Percentiles rank a stretch among this genome's conserved stretches.
phyloP scores from a whole-genome alignment of 2,888 invertebrate species.

The Scaptodrosophila latifasciaeformis region DNA sequence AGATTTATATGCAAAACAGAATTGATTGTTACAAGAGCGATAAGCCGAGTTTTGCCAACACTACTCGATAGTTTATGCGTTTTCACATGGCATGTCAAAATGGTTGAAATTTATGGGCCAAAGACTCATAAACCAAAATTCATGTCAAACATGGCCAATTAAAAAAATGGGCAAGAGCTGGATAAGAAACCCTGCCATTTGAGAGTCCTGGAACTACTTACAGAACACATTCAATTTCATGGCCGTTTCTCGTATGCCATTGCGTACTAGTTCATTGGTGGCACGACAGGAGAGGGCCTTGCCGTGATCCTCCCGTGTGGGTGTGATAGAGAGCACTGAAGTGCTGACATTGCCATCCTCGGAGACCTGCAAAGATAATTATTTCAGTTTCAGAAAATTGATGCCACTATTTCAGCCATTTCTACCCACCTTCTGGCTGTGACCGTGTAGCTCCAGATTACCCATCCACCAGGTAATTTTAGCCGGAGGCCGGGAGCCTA shows the following conservation, averaged over 20 bases:
- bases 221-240: constrained; percentile 91
- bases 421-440: constrained; percentile 71
- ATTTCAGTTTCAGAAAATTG: background rate
- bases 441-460: constrained; percentile 79
- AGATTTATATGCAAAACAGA: constrained; percentile 63
- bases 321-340: constrained; percentile 85
- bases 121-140: background rate
- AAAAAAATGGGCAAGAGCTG: background rate
- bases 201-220: too few species aligned
- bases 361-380: constrained; percentile 78
- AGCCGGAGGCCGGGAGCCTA: constrained; percentile 90
- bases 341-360: constrained; percentile 88
- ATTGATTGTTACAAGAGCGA: constrained; percentile 59
- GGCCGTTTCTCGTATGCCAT: constrained; percentile 84
- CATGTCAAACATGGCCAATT: constrained; percentile 3
- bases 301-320: constrained; percentile 86
- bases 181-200: too few species aligned
- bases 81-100: too few species aligned
- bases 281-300: constrained; percentile 87
- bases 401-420: background rate
- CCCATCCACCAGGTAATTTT: constrained; percentile 91
- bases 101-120: background rate
- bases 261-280: constrained; percentile 83
- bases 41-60: constrained; percentile 32
- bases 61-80: constrained; percentile 20